These are phyloP conservation scores for Pristionchus fissidentatus DNA, from an alignment of 2,888 invertebrate species.

Conservation along the genomic window DNA sequence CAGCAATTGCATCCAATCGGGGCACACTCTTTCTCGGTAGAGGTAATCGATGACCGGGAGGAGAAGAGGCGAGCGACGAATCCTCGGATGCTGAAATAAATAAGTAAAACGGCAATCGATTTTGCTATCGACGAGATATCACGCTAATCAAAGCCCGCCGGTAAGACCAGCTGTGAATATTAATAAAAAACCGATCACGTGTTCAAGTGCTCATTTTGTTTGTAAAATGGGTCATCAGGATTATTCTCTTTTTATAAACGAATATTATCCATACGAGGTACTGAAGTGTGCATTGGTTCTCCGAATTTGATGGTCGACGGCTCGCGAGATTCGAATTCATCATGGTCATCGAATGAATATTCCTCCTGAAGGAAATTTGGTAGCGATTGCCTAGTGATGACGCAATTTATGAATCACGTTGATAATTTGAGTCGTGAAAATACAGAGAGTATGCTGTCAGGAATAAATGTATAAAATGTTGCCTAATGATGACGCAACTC, in stretches of 20 bases:
- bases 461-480: too few species aligned
- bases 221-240: too few species aligned
- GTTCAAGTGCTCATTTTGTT: too few species aligned
- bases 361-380: background rate
- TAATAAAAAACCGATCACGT: too few species aligned
- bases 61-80: slow-evolving; percentile 61
- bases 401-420: background rate
- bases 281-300: slow-evolving; percentile 69
- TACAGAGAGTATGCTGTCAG: too few species aligned
- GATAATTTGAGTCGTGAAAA: too few species aligned
- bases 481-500: too few species aligned
- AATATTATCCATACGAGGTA: slow-evolving; percentile 66
- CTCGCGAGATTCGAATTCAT: background rate
- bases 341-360: slow-evolving; percentile 10
- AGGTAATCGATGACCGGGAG: background rate
- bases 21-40: slow-evolving; percentile 23
- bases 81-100: slow-evolving; percentile 68
- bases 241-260: too few species aligned
- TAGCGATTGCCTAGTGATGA: background rate
- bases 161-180: too few species aligned
- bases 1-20: background rate
- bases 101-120: too few species aligned
- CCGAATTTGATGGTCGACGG: slow-evolving; percentile 60
- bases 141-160: too few species aligned
- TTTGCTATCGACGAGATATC: too few species aligned